Conservation (phyloP, 2,797 vertebrate genomes). For the Phataginus tetradactyla region DNA sequence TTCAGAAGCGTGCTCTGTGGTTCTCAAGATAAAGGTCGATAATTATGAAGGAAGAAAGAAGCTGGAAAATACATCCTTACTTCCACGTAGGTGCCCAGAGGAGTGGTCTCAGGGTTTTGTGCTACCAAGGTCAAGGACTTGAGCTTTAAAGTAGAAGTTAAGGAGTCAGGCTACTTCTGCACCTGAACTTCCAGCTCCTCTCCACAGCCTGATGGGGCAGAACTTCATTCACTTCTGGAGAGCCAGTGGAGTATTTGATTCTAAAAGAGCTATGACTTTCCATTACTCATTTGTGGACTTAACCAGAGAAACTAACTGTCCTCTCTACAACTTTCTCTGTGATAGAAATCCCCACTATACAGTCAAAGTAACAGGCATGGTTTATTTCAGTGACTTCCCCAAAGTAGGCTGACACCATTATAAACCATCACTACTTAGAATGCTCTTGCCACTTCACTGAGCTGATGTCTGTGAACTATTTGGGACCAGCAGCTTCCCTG, state of each 20-base stretch:
- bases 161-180: not conserved
- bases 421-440: not conserved
- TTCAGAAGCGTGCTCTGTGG: not conserved
- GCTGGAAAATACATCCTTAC: not conserved
- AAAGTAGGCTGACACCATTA: not conserved
- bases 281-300: not conserved
- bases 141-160: not conserved
- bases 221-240: not conserved
- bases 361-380: not conserved
- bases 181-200: not conserved
- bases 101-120: not conserved
- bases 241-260: not conserved
- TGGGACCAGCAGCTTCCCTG: not conserved
- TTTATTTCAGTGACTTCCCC: not conserved
- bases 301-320: not conserved
- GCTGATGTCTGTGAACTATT: not conserved
- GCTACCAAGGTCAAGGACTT: not conserved
- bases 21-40: not conserved
- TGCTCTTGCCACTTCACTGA: not conserved
- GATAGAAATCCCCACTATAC: not conserved
- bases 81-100: not conserved
- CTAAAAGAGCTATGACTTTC: not conserved
- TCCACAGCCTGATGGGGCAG: not conserved
- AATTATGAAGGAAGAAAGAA: not conserved
- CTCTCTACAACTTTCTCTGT: not conserved